Percentiles rank a stretch among this genome's conserved stretches.
Evolutionary conservation across 2,888 invertebrate genomes (phyloP).

Genomic region (Lucinisca nassula): DNA sequence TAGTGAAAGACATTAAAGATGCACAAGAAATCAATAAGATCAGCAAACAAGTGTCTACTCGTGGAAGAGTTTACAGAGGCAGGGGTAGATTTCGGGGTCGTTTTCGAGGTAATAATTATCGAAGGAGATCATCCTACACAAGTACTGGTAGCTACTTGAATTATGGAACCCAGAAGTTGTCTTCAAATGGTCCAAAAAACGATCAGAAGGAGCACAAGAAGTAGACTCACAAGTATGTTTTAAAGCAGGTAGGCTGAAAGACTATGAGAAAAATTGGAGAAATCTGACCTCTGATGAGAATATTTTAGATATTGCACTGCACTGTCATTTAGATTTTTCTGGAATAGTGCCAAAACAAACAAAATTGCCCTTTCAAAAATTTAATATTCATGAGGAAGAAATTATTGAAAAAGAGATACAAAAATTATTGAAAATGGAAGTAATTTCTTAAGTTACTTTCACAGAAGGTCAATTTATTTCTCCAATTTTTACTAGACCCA

Average conservation of each 20-base stretch:
- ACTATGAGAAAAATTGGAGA: slow-evolving; percentile 23
- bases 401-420: slow-evolving; percentile 34
- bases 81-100: neutral
- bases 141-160: too few relatives aligned
- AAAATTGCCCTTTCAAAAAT: neutral
- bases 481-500: slow-evolving; percentile 53
- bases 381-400: slow-evolving; percentile 28
- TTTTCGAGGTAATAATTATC: neutral
- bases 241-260: slow-evolving; percentile 28
- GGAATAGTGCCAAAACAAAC: neutral
- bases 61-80: neutral
- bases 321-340: slow-evolving; percentile 28
- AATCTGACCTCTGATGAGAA: slow-evolving; percentile 22
- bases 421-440: slow-evolving; percentile 29
- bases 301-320: slow-evolving; percentile 11
- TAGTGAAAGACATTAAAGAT: slow-evolving; percentile 38
- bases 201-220: neutral
- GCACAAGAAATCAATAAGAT: slow-evolving; percentile 36
- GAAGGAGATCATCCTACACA: too few relatives aligned
- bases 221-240: slow-evolving; percentile 8
- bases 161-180: too few relatives aligned
- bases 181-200: neutral
- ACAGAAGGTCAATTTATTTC: slow-evolving; percentile 40
- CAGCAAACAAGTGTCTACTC: neutral
- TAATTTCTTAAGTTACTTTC: slow-evolving; percentile 26